Evolutionary conservation across 2,888 invertebrate genomes (phyloP).

Genomic region (Alviniconcha strummeri): DNA sequence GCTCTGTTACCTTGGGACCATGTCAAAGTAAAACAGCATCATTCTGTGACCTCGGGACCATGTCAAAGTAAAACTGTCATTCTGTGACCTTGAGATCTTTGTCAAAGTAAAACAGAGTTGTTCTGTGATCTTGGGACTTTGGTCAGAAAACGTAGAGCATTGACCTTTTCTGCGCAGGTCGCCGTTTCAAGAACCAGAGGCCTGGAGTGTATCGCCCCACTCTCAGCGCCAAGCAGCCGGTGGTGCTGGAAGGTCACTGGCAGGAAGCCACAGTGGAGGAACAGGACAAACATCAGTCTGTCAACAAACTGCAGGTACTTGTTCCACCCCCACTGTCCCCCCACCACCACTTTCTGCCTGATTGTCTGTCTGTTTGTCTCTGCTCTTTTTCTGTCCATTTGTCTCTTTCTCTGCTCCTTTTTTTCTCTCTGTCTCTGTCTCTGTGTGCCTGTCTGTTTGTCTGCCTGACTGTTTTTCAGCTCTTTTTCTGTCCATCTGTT

Average conservation of each 20-base stretch:
- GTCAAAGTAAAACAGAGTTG: too few relatives aligned
- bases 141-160: too few relatives aligned
- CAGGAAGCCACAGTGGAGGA: conserved; percentile 69
- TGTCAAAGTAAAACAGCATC: too few relatives aligned
- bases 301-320: conserved; percentile 70
- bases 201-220: conserved; percentile 69
- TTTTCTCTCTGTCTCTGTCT: background rate
- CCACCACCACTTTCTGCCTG: background rate
- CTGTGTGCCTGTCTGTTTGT: background rate
- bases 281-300: conserved; percentile 67
- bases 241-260: conserved; percentile 72
- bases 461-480: background rate
- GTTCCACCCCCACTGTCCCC: conserved; percentile 3
- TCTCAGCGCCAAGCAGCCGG: conserved; percentile 66
- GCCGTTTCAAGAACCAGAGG: conserved; percentile 66
- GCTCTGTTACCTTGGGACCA: too few relatives aligned
- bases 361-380: background rate
- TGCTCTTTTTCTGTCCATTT: background rate
- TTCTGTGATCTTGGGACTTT: too few relatives aligned
- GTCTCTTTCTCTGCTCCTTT: background rate
- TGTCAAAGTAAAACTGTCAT: too few relatives aligned
- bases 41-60: too few relatives aligned
- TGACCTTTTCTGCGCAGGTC: conserved; percentile 45
- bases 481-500: background rate
- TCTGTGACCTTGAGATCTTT: too few relatives aligned